Conservation (phyloP, 2,797 vertebrate species). For the Nannoperca australis region DNA sequence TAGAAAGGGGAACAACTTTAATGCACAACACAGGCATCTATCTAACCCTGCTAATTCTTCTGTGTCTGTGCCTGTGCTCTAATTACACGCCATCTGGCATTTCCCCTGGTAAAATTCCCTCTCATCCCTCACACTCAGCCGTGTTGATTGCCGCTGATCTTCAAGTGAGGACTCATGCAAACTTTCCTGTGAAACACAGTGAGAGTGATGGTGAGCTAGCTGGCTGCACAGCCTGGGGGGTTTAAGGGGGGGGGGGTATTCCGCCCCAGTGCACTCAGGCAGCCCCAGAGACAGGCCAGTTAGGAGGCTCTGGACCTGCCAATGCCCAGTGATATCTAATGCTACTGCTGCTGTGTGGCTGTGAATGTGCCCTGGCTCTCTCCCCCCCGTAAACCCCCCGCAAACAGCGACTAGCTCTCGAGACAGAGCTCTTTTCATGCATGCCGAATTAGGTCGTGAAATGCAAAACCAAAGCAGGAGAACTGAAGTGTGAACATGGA, state of each 20-base stretch:
- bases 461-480: constrained; percentile 64
- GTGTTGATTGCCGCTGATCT: constrained; percentile 78
- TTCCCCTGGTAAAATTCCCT: constrained; percentile 80
- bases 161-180: constrained; percentile 74
- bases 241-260: constrained; percentile 40
- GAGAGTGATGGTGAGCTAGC: constrained; percentile 58
- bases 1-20: constrained; percentile 68
- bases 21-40: constrained; percentile 78
- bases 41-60: constrained; percentile 79
- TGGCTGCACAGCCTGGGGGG: constrained; percentile 59
- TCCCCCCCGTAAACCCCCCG: constrained; percentile 23
- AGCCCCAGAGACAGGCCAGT: constrained; percentile 53
- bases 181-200: constrained; percentile 71
- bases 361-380: constrained; percentile 30
- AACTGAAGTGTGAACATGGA: constrained; percentile 70
- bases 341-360: constrained; percentile 31
- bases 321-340: constrained; percentile 55
- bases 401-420: constrained; percentile 40
- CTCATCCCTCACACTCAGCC: constrained; percentile 78
- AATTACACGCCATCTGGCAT: constrained; percentile 84
- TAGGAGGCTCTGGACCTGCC: constrained; percentile 54
- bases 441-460: constrained; percentile 69
- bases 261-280: constrained; percentile 61
- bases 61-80: constrained; percentile 77
- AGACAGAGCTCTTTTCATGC: constrained; percentile 70